phyloP scores from a whole-genome alignment of 2,888 invertebrate genomes.

The Iphiclides podalirius region DNA sequence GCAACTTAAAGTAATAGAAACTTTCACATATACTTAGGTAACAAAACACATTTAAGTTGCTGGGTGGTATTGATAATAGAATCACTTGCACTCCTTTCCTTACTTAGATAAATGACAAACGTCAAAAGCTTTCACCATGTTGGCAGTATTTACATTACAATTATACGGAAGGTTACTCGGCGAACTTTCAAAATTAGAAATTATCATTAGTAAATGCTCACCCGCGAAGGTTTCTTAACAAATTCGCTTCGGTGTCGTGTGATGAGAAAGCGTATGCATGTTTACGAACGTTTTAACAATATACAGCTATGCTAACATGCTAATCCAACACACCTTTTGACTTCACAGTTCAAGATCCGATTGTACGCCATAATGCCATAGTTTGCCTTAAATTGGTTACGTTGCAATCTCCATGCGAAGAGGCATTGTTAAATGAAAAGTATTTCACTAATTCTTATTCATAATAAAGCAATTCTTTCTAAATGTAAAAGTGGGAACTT shows the following conservation, averaged over 20 bases:
- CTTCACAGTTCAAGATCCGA: no score
- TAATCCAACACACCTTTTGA: no score
- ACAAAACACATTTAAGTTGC: not conserved
- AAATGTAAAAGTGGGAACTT: no score
- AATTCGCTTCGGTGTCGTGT: slow-evolving; percentile 16
- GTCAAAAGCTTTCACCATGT: slow-evolving; percentile 8
- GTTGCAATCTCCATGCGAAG: no score
- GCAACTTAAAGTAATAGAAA: not conserved
- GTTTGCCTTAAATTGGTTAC: no score
- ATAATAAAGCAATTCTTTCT: no score
- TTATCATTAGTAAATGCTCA: not conserved
- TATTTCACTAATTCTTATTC: no score
- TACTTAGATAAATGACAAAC: slow-evolving; percentile 1
- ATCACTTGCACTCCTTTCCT: not conserved
- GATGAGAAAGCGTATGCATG: slow-evolving; percentile 19
- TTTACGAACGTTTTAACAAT: slow-evolving; percentile 37
- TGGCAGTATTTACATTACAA: slow-evolving; percentile 12
- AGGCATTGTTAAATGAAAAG: no score
- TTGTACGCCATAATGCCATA: no score
- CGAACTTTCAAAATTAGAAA: slow-evolving; percentile 6
- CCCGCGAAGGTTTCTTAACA: slow-evolving; percentile 9
- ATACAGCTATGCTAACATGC: slow-evolving; percentile 42
- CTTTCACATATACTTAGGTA: not conserved
- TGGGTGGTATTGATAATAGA: not conserved
- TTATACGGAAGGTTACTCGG: not conserved